These are phyloP conservation scores for Eupsilia transversa DNA, from an alignment of 2,888 invertebrate genomes.

Conservation along the genomic window DNA sequence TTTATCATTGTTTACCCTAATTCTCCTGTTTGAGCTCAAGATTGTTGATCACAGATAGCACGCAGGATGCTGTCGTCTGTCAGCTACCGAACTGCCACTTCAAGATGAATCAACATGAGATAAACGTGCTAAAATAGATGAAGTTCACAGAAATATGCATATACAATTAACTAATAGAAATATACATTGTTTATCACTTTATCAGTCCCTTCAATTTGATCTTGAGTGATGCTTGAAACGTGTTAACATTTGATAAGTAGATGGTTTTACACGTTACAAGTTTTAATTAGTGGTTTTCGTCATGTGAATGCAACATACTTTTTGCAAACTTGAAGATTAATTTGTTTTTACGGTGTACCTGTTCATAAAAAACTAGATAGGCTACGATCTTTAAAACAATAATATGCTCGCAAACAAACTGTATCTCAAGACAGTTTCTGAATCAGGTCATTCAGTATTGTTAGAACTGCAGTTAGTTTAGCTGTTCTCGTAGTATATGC, in stretches of 20 bases:
- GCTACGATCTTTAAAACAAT: not conserved
- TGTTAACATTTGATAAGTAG: not conserved
- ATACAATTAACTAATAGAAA: constrained; percentile 9
- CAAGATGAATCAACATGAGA: constrained; percentile 67
- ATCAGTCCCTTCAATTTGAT: not conserved
- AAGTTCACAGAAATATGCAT: constrained; percentile 31
- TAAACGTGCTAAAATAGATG: constrained; percentile 47
- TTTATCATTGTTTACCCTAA: constrained; percentile 73
- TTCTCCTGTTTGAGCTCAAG: constrained; percentile 66
- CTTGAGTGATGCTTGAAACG: not conserved
- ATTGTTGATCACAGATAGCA: constrained; percentile 69
- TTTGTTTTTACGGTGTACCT: not conserved
- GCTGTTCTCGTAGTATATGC: constrained; percentile 33
- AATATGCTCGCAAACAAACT: not conserved
- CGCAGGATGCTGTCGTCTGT: constrained; percentile 72
- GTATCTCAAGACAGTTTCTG: constrained; percentile 1
- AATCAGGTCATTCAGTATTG: constrained; percentile 47
- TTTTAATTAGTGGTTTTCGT: not conserved
- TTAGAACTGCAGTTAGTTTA: constrained; percentile 20
- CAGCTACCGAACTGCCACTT: constrained; percentile 69
- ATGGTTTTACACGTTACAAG: not conserved
- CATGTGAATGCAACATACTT: constrained; percentile 1
- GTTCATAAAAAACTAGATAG: not conserved
- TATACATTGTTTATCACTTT: not conserved
- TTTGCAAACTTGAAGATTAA: not conserved